Evolutionary conservation across 2,113 vertebrate species (phyloP), one percentile per base, ranked within the genome.

Genomic region (Apeltes quadracus): DNA sequence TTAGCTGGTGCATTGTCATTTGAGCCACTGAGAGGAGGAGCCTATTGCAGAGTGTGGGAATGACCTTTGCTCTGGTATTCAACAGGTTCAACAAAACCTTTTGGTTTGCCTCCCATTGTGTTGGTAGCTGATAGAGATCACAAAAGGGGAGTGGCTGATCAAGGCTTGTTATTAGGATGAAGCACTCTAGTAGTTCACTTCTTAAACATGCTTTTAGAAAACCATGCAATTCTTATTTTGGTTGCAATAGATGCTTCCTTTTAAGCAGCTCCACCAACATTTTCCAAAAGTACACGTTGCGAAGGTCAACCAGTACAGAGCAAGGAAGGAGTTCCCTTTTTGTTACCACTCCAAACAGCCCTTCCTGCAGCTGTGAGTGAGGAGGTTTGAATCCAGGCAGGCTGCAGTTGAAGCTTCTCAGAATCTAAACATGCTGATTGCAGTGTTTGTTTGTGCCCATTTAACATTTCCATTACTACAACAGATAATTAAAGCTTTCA

Each of bases 41-140:
- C 59, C 55, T 36, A 0, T 1, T 9, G 51, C 32, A 64, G 67
- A 87, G 69, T 88, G 88, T 91, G 92, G 79, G 91, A 90, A 92
- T 38, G 71, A 69, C 84, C 79, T 88, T 84, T 76, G 71, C 88
- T 78, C 83, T 89, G 86, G 89, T 90, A 90, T 91, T 87, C 82
- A 85, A 76, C 84, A 88, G 87, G 84, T 90, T 83, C 53, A 83
- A 92, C 90, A 92, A 92, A 92, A 85, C 89, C 32, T 77, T 53
- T 59, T 7, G 48, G 58, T 72, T 76, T 12, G 2, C 78, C 61
- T 57, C 44, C 53, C 67, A 84, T 88, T 84, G 69, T 67, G n/a
- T 61, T 84, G 78, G 72, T 77, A 65, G 81, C 75, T 79, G 73
- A 74, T 51, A 43, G 72, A 80, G 88, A 81, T 90, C 87, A 84